Conservation (phyloP, 1,140 invertebrate genomes). For the Lepidotrigona ventralis region DNA sequence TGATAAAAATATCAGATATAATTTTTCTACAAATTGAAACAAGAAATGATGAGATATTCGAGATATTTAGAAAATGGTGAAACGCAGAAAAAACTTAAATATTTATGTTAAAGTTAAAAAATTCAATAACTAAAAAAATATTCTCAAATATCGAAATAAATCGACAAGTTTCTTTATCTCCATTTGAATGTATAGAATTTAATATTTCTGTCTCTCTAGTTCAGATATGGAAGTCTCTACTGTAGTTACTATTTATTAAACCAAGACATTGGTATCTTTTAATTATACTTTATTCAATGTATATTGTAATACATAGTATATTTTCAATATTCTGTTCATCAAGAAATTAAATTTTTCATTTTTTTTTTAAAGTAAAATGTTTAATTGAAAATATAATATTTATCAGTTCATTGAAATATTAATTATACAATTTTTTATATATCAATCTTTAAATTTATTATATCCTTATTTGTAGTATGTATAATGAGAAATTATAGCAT, state of each 20-base stretch:
- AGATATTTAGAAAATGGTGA: too few species aligned
- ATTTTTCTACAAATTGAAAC: too few species aligned
- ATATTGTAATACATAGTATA: slow-evolving; percentile 24
- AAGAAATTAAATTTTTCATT: background rate
- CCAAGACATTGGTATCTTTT: slow-evolving; percentile 1
- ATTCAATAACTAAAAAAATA: too few species aligned
- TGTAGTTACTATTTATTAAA: background rate
- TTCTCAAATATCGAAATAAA: too few species aligned
- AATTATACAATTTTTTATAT: slow-evolving; percentile 15
- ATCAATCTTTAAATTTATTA: slow-evolving; percentile 19
- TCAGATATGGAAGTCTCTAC: too few species aligned
- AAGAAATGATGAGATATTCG: too few species aligned
- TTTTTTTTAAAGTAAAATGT: background rate
- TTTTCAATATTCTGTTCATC: background rate
- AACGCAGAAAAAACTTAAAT: too few species aligned
- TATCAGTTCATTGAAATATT: background rate
- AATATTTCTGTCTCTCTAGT: too few species aligned
- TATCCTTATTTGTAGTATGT: background rate
- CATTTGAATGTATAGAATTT: too few species aligned
- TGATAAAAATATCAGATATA: too few species aligned
- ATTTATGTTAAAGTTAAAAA: too few species aligned
- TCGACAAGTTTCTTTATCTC: too few species aligned
- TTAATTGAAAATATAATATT: background rate
- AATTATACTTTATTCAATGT: slow-evolving; percentile 15
- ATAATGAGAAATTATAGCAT: background rate